Base-by-base conservation (phyloP, 2,888 invertebrate genomes). In the Rapana venosa region DNA sequence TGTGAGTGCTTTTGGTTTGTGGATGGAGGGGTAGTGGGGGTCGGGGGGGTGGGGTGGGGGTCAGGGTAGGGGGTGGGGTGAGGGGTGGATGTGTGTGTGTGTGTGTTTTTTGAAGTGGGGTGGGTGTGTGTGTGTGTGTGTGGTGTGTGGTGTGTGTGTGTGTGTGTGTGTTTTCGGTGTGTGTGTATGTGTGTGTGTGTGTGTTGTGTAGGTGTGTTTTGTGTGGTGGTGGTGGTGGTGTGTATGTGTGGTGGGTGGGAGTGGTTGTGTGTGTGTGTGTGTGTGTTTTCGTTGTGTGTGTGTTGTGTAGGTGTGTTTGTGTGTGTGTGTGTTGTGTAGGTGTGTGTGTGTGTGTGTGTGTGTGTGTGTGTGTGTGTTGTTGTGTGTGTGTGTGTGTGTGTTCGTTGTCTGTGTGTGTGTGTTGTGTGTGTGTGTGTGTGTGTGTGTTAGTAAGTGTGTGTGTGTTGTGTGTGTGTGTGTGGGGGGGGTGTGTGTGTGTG, bases 1-100 rank as follows among this genome's bases (percentile, higher is more conserved):
- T 36, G 92, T 92, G 87, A 90, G 92, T 91, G 32, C n/a, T 6
- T 6, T n/a, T 22, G 26, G 70, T 5, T 13, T 22, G 70, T 22
- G 70, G 26, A n/a, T 2, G 74, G n/a, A 26, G n/a, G 15, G 74
- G n/a, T 13, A 26, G 74, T 2, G 74, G 11, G 74, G 11, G 22
- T 1, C n/a, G 2, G 74, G 11, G 74, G 11, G 74, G 2, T 13
- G 2, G 74, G 11, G 74, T 1, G 74, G 11, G 74, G 11, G n/a
- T 1, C n/a, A 26, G 74, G n/a, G n/a, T 2, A n/a, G 11, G 11
- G 74, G 74, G 74, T 2, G 74, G 11, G 22, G n/a, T 26, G n/a
- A n/a, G 74, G 74, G 4, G 74, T 13, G 30, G 77, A 32, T 30
- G 77, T 22, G 70, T 22, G 77, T 30, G 30, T 11, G 77, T 8